Evolutionary conservation across 2,113 vertebrate species (phyloP).

Genomic region (Antennarius striatus): DNA sequence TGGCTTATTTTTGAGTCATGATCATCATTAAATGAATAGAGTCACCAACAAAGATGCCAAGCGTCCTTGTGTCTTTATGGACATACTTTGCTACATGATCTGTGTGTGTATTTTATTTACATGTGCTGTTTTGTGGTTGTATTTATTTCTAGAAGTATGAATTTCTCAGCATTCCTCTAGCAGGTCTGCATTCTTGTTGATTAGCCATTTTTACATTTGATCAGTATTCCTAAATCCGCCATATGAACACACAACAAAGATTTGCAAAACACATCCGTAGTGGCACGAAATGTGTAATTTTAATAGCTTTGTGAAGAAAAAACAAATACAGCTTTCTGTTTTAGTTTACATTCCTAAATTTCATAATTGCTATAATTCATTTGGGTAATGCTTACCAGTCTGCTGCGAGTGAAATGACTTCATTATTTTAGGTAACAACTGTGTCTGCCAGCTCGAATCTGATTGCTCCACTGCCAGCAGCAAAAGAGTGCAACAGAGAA

Average conservation of each 20-base stretch:
- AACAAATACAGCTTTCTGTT: conserved; percentile 29
- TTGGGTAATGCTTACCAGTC: conserved; percentile 57
- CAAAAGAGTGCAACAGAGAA: conserved; percentile 55
- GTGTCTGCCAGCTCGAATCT: conserved; percentile 54
- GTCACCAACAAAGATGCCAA: conserved; percentile 7
- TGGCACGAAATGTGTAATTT: conserved; percentile 9
- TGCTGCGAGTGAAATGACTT: conserved; percentile 57
- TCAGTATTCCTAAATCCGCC: conserved; percentile 28
- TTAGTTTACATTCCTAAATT: conserved; percentile 48
- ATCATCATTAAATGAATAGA: conserved; percentile 17
- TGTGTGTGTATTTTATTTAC: conserved; percentile 41
- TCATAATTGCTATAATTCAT: conserved; percentile 62
- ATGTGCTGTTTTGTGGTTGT: neutral
- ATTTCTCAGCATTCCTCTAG: conserved; percentile 49
- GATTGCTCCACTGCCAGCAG: conserved; percentile 67
- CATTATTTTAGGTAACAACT: conserved; percentile 57
- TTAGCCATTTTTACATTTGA: conserved; percentile 43
- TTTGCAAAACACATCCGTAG: conserved; percentile 8
- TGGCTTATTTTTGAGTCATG: conserved; percentile 39
- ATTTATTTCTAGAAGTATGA: too few relatives aligned
- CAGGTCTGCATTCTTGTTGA: conserved; percentile 25
- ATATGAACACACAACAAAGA: conserved; percentile 25
- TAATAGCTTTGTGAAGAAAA: conserved; percentile 21
- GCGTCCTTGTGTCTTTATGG: neutral
- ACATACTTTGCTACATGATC: neutral